Percentiles rank a stretch among this genome's conserved stretches.
These are phyloP conservation scores for Lasioglossum albipes DNA, from an alignment of 1,140 invertebrate species.

Conservation along the genomic window DNA sequence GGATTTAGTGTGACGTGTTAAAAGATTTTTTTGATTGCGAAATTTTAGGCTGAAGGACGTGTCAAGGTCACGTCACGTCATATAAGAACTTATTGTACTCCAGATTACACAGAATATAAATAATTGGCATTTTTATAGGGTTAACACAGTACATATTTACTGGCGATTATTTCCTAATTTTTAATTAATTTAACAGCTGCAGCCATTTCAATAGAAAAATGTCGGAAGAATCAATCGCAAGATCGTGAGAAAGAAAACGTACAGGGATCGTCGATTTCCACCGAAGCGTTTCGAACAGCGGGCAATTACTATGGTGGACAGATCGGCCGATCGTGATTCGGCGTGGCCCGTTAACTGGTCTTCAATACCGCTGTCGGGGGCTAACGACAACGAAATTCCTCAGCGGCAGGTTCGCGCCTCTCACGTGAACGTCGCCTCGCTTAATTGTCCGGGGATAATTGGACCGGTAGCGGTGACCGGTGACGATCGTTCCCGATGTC, in stretches of 20 bases:
- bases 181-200: too few species aligned
- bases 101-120: too few species aligned
- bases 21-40: too few species aligned
- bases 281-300: background rate
- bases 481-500: constrained; percentile 41
- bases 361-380: constrained; percentile 55
- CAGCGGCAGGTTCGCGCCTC: constrained; percentile 30
- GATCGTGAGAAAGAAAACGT: background rate
- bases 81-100: too few species aligned
- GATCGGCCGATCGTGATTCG: background rate
- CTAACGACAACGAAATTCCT: constrained; percentile 60
- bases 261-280: background rate
- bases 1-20: too few species aligned
- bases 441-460: constrained; percentile 70
- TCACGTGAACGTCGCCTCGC: constrained; percentile 50
- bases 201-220: background rate
- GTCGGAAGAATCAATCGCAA: constrained; percentile 7
- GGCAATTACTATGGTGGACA: background rate
- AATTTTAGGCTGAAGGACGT: too few species aligned
- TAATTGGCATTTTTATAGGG: too few species aligned
- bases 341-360: background rate
- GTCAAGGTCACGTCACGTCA: too few species aligned
- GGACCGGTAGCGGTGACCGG: constrained; percentile 48
- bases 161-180: too few species aligned
- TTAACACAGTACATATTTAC: too few species aligned